phyloP scores from a whole-genome alignment of 2,888 invertebrate genomes.

The Cephus rjabovi region DNA sequence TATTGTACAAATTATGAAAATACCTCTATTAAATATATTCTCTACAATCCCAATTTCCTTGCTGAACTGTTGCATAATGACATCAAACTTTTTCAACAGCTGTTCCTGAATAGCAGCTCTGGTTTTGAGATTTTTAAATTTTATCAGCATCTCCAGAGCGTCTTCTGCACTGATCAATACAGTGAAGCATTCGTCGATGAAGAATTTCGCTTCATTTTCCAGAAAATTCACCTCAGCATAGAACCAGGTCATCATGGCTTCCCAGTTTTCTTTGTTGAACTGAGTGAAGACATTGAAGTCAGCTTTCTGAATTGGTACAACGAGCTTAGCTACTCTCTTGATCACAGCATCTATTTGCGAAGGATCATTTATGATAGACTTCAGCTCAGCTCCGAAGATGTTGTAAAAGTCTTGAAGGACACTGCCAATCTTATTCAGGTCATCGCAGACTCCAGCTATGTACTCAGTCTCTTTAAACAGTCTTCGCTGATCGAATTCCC shows the following conservation, averaged over 20 bases:
- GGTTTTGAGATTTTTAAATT: slow-evolving; percentile 84
- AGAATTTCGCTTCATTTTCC: slow-evolving; percentile 85
- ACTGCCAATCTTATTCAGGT: slow-evolving; percentile 82
- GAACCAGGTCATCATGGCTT: slow-evolving; percentile 82
- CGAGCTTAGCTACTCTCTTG: slow-evolving; percentile 81
- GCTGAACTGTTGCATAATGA: slow-evolving; percentile 85
- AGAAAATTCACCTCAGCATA: slow-evolving; percentile 79
- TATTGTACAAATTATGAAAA: slow-evolving; percentile 13
- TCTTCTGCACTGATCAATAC: slow-evolving; percentile 85
- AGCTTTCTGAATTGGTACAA: slow-evolving; percentile 77
- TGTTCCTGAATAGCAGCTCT: slow-evolving; percentile 79
- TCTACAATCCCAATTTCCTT: slow-evolving; percentile 83
- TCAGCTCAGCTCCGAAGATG: slow-evolving; percentile 88
- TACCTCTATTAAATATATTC: slow-evolving; percentile 75
- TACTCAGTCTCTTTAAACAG: slow-evolving; percentile 90
- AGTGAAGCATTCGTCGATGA: slow-evolving; percentile 88
- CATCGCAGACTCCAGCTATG: slow-evolving; percentile 81
- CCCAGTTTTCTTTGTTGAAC: slow-evolving; percentile 87
- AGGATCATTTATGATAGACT: slow-evolving; percentile 88
- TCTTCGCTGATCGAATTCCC: slow-evolving; percentile 90
- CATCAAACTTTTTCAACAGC: slow-evolving; percentile 84
- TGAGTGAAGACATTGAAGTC: slow-evolving; percentile 87
- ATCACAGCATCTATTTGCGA: slow-evolving; percentile 87
- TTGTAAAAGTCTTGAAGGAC: slow-evolving; percentile 89
- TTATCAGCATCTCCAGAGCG: slow-evolving; percentile 82